Conservation (phyloP, 2,888 invertebrate species). For the Sisyra terminalis region DNA sequence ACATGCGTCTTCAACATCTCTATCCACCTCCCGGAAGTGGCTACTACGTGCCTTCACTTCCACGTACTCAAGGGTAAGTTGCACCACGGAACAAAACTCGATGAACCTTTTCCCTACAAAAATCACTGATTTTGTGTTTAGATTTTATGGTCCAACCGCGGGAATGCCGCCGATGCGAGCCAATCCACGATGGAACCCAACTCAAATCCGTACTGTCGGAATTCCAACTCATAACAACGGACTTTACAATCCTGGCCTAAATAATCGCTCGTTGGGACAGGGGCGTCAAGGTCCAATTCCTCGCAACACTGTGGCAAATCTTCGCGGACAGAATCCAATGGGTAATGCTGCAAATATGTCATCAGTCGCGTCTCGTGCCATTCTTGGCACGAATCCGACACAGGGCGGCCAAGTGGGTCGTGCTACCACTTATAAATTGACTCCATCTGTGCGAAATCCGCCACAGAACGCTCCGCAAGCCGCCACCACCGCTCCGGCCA, state of each 20-base stretch:
- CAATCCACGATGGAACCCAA: too few species aligned
- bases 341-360: conserved; percentile 50
- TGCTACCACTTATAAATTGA: conserved; percentile 74
- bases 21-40: conserved; percentile 65
- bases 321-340: conserved; percentile 76
- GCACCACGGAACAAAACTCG: conserved; percentile 84
- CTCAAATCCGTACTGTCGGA: too few species aligned
- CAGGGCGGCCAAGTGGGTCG: conserved; percentile 44
- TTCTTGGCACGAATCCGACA: conserved; percentile 51
- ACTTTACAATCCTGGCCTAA: conserved; percentile 34
- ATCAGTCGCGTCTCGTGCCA: conserved; percentile 80
- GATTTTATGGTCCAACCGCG: too few species aligned
- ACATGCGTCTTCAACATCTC: conserved; percentile 89
- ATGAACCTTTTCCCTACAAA: conserved; percentile 75
- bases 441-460: conserved; percentile 80
- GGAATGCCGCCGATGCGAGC: too few species aligned
- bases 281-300: conserved; percentile 36
- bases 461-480: conserved; percentile 33
- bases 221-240: too few species aligned
- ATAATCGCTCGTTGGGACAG: conserved; percentile 42
- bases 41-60: conserved; percentile 85
- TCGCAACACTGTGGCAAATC: conserved; percentile 54
- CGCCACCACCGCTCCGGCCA: conserved; percentile 30
- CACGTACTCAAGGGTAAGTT: conserved; percentile 79
- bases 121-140: too few species aligned